phyloP scores from a whole-genome alignment of 2,888 invertebrate genomes.

The Suillia variegata region DNA sequence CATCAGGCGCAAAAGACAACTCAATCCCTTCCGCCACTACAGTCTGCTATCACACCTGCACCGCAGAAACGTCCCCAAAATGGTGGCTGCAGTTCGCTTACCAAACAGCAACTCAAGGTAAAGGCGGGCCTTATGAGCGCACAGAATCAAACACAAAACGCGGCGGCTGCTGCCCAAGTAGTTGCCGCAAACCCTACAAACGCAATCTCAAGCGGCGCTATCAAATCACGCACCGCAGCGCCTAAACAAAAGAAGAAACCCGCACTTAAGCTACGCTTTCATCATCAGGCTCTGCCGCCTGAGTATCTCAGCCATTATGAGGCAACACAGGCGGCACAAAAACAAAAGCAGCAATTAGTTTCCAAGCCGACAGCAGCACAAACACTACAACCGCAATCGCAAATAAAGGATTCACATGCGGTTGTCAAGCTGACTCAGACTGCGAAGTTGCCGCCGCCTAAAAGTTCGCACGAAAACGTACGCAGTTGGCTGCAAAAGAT shows the following conservation, averaged over 20 bases:
- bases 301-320: conserved; percentile 82
- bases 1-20: conserved; percentile 21
- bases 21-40: not conserved
- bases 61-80: conserved; percentile 25
- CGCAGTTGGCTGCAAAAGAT: conserved; percentile 78
- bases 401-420: conserved; percentile 32
- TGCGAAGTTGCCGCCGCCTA: conserved; percentile 46
- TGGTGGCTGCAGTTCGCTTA: conserved; percentile 44
- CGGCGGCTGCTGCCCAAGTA: conserved; percentile 23
- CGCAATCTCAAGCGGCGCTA: too few species aligned
- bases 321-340: conserved; percentile 69
- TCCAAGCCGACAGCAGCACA: conserved; percentile 40
- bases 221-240: conserved; percentile 18
- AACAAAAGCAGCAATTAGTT: conserved; percentile 19
- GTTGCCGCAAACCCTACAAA: conserved; percentile 6
- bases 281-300: conserved; percentile 78
- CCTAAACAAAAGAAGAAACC: conserved; percentile 55
- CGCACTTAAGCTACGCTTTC: conserved; percentile 77
- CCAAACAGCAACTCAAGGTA: conserved; percentile 53
- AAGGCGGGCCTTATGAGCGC: conserved; percentile 50
- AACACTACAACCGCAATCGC: conserved; percentile 10
- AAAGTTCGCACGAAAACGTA: conserved; percentile 69
- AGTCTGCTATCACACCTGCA: not conserved
- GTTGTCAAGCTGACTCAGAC: conserved; percentile 39
- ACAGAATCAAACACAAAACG: conserved; percentile 26